Evolutionary conservation across 2,888 invertebrate species (phyloP).

Genomic region (Hyppa rectilinea): DNA sequence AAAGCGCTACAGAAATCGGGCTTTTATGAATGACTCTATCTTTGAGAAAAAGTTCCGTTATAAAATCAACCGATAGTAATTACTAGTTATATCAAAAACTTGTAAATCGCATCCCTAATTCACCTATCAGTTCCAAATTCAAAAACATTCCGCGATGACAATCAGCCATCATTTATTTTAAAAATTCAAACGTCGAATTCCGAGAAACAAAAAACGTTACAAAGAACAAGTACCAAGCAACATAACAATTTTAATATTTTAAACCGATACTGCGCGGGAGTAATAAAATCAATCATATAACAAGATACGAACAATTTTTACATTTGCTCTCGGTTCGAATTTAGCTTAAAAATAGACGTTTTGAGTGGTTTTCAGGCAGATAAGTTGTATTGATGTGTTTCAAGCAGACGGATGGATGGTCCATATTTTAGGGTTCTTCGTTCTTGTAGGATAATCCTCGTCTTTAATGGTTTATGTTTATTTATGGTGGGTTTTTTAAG

Average conservation of each 20-base stretch:
- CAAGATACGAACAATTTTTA: constrained; percentile 86
- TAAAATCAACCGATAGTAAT: background rate
- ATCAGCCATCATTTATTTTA: constrained; percentile 52
- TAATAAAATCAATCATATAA: constrained; percentile 90
- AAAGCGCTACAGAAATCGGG: background rate
- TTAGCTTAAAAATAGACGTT: constrained; percentile 89
- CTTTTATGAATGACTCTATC: background rate
- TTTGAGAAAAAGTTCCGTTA: background rate
- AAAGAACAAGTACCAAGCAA: constrained; percentile 65
- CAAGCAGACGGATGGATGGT: constrained; percentile 80
- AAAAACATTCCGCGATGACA: constrained; percentile 54
- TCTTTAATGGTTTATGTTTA: constrained; percentile 59
- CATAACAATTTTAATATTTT: constrained; percentile 77
- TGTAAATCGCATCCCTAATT: constrained; percentile 16
- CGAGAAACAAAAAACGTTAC: constrained; percentile 74
- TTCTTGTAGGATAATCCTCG: constrained; percentile 76
- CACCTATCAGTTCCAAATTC: constrained; percentile 40
- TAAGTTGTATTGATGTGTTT: constrained; percentile 87
- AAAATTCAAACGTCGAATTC: constrained; percentile 63
- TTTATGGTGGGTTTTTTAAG: constrained; percentile 64
- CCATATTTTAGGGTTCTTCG: constrained; percentile 76
- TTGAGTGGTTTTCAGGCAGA: constrained; percentile 85
- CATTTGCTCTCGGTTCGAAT: constrained; percentile 80
- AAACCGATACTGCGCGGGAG: constrained; percentile 81
- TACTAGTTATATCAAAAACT: background rate